Conservation (phyloP, 2,888 invertebrate species). For the Aspidiotus rigidus region DNA sequence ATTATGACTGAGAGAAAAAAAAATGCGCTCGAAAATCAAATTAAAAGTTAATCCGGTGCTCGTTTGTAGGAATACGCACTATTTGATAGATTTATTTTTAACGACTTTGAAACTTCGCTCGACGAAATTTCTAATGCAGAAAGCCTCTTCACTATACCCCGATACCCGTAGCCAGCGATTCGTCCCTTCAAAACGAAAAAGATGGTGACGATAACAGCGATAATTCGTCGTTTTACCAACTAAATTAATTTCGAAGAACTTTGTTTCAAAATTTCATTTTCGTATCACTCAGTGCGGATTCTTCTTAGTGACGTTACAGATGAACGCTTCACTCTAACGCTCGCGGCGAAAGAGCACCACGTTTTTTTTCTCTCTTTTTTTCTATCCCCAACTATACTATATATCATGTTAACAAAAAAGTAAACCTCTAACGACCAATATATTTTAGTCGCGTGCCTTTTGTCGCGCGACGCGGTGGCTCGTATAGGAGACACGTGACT, state of each 20-base stretch:
- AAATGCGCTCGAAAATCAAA: slow-evolving; percentile 1
- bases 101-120: background rate
- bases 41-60: background rate
- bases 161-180: too few relatives aligned
- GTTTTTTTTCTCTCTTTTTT: too few relatives aligned
- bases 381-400: background rate
- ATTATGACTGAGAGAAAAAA: too few relatives aligned
- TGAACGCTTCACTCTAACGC: too few relatives aligned
- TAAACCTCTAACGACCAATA: slow-evolving; percentile 2
- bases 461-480: background rate
- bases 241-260: background rate
- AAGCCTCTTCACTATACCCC: too few relatives aligned
- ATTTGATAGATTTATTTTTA: slow-evolving; percentile 1
- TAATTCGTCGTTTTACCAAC: background rate
- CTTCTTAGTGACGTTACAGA: background rate
- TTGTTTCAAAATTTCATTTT: background rate
- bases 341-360: too few relatives aligned
- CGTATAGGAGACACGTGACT: slow-evolving; percentile 5
- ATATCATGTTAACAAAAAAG: slow-evolving; percentile 21
- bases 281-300: background rate
- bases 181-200: background rate
- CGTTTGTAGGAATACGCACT: background rate
- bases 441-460: background rate
- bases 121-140: too few relatives aligned
- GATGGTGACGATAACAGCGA: background rate